phyloP scores from a whole-genome alignment of 2,113 vertebrate species.

The Spheniscus mendiculus region DNA sequence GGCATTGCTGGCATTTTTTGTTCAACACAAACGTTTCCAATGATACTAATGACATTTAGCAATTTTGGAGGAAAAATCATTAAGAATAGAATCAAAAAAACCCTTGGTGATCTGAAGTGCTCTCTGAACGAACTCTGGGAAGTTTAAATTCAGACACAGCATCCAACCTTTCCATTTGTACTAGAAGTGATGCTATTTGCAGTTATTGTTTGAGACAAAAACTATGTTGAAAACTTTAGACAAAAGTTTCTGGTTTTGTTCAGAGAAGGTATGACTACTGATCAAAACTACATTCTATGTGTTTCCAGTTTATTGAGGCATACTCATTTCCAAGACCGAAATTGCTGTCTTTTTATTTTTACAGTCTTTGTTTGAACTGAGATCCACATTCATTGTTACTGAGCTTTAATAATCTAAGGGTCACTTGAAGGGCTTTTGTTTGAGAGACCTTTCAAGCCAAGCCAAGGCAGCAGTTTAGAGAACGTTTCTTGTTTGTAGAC shows the following conservation, averaged over 20 bases:
- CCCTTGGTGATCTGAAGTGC: background rate
- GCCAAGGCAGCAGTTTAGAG: conserved; percentile 83
- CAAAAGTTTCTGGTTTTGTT: background rate
- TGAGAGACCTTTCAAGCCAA: conserved; percentile 82
- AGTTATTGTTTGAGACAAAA: background rate
- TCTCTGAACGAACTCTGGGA: background rate
- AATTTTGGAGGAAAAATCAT: background rate
- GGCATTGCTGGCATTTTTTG: background rate
- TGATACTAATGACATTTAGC: background rate
- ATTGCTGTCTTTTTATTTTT: conserved; percentile 60
- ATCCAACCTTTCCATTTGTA: background rate
- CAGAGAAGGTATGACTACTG: background rate
- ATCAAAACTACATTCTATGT: background rate
- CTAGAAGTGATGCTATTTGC: background rate
- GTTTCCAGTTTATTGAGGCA: conserved; percentile 3
- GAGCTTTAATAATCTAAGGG: conserved; percentile 79
- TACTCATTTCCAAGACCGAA: conserved; percentile 18
- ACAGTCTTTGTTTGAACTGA: conserved; percentile 48
- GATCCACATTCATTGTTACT: conserved; percentile 70
- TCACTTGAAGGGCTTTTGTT: conserved; percentile 77
- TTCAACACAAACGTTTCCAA: background rate
- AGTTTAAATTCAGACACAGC: background rate
- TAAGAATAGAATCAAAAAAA: background rate
- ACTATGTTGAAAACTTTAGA: background rate
- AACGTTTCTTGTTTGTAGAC: conserved; percentile 83